These are phyloP conservation scores for Artemia sinica DNA, from an alignment of 2,888 invertebrate species.

Conservation along the genomic window DNA sequence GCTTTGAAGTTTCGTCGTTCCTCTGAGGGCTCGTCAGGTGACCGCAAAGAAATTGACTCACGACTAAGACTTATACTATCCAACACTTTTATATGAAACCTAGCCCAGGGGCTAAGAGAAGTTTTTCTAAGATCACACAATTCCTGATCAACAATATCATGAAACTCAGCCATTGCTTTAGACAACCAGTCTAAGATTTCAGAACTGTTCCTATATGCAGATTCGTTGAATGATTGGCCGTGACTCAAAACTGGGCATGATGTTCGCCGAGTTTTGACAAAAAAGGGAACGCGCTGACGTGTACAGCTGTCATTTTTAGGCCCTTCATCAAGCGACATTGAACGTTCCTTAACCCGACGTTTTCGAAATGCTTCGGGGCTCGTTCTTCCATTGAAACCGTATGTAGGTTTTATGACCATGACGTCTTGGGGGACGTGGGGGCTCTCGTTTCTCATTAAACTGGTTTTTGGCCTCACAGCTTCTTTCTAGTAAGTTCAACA, in stretches of 20 bases:
- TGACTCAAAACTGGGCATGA: neutral
- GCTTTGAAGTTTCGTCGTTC: no score
- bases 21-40: no score
- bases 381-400: neutral
- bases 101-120: neutral
- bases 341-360: neutral
- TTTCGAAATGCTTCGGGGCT: neutral
- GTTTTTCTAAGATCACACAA: neutral
- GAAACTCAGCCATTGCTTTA: slow-evolving; percentile 3
- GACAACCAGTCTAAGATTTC: slow-evolving; percentile 4
- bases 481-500: no score
- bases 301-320: neutral
- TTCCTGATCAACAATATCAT: neutral
- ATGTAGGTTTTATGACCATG: neutral
- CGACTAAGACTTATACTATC: neutral
- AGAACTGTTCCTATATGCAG: slow-evolving; percentile 10
- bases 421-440: neutral
- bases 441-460: neutral
- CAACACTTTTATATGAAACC: slow-evolving; percentile 4
- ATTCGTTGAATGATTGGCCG: slow-evolving; percentile 1
- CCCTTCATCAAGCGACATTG: slow-evolving; percentile 2
- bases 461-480: neutral
- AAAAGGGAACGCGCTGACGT: slow-evolving; percentile 13
- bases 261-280: slow-evolving; percentile 12
- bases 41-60: neutral